These are phyloP conservation scores for Syngnathus acus DNA, from an alignment of 2,797 vertebrate species.

Conservation along the genomic window DNA sequence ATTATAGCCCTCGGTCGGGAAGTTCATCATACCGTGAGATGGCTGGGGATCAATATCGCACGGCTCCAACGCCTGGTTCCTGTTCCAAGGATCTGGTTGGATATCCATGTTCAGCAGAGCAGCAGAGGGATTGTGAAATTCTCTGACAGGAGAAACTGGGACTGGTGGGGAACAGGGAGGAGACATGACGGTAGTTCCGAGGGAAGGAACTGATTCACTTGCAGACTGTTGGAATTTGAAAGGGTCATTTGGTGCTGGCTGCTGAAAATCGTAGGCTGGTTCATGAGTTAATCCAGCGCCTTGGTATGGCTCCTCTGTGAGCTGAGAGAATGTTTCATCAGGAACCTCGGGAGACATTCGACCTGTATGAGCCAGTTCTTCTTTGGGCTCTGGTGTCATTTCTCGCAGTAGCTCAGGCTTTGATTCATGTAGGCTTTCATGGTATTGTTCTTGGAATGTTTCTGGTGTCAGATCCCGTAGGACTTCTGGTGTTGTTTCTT, in stretches of 20 bases:
- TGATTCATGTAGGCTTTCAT: background rate
- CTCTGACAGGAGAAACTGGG: slow-evolving; percentile 41
- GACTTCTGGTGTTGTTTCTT: background rate
- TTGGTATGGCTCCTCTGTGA: slow-evolving; percentile 10
- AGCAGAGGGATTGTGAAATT: slow-evolving; percentile 36
- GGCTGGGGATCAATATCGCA: slow-evolving; percentile 26
- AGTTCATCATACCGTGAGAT: slow-evolving; percentile 25
- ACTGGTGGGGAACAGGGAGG: slow-evolving; percentile 67
- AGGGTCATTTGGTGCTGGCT: slow-evolving; percentile 43
- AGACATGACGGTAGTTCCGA: slow-evolving; percentile 71
- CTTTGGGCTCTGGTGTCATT: background rate
- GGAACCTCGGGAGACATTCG: slow-evolving; percentile 13
- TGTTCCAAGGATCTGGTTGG: slow-evolving; percentile 45
- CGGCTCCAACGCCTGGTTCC: slow-evolving; percentile 15
- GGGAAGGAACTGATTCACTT: slow-evolving; percentile 35
- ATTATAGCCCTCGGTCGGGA: slow-evolving; percentile 31
- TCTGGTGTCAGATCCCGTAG: background rate
- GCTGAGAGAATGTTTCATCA: slow-evolving; percentile 10
- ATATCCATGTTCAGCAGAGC: slow-evolving; percentile 41
- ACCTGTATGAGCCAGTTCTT: background rate
- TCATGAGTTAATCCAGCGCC: slow-evolving; percentile 14
- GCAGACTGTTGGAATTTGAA: slow-evolving; percentile 42
- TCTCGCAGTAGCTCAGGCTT: background rate
- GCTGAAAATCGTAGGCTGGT: slow-evolving; percentile 15
- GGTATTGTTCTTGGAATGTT: background rate